Conservation (phyloP, 2,113 vertebrate genomes). For the Rhinolophus sinicus region DNA sequence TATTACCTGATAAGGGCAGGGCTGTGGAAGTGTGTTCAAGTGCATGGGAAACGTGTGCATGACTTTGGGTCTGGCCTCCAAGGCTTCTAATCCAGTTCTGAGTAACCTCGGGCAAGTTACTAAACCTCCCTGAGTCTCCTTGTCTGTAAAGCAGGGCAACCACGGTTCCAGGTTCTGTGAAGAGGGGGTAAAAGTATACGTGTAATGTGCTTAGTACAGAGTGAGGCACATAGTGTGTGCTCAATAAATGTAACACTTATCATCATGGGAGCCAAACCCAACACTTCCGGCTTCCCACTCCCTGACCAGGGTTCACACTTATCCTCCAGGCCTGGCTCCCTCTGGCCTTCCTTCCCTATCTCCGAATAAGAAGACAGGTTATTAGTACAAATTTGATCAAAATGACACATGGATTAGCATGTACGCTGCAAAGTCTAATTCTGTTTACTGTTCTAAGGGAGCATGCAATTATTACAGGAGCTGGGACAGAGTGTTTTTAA, state of each 20-base stretch:
- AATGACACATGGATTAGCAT: conserved; percentile 88
- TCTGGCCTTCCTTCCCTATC: conserved; percentile 63
- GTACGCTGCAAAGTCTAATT: conserved; percentile 86
- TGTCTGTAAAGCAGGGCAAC: background rate
- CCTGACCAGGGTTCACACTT: background rate
- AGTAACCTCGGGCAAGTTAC: background rate
- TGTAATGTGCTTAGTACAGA: background rate
- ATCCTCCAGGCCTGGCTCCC: background rate
- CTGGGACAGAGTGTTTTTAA: conserved; percentile 89
- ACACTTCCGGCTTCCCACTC: background rate
- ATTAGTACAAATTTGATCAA: conserved; percentile 89
- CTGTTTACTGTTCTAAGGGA: conserved; percentile 90
- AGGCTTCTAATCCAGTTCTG: background rate
- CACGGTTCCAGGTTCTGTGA: background rate
- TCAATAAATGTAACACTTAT: background rate
- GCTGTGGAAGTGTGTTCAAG: background rate
- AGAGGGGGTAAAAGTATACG: background rate
- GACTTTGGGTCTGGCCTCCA: background rate
- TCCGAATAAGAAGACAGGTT: conserved; percentile 84
- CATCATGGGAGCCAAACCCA: background rate
- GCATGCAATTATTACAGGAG: conserved; percentile 89
- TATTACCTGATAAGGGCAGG: fast-evolving
- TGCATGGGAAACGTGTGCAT: background rate
- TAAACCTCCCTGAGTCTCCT: background rate
- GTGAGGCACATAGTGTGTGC: background rate